Conservation (phyloP, 2,113 vertebrate genomes). For the Datnioides undecimradiatus region DNA sequence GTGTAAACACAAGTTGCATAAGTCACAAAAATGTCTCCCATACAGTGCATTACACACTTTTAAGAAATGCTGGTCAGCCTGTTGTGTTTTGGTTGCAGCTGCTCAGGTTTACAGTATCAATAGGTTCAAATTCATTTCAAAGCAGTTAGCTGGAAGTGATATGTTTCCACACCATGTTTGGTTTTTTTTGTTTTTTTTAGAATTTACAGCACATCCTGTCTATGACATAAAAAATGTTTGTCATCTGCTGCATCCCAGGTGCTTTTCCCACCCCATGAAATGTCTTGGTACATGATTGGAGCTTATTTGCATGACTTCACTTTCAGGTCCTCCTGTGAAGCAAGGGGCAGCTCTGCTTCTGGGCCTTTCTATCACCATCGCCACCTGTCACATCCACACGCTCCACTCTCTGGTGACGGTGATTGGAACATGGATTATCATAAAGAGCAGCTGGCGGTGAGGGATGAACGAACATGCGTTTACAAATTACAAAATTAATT, state of each 20-base stretch:
- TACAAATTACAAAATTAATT: neutral
- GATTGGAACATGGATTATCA: slow-evolving; percentile 90
- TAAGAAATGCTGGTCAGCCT: neutral
- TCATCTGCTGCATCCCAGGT: neutral
- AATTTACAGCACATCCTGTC: neutral
- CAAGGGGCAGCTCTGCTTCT: slow-evolving; percentile 85
- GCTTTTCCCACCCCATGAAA: neutral
- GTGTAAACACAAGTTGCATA: neutral
- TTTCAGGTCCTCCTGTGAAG: slow-evolving; percentile 87
- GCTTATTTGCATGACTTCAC: slow-evolving; percentile 3
- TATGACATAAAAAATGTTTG: neutral
- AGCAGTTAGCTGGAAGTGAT: neutral
- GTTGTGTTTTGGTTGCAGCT: neutral
- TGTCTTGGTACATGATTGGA: neutral
- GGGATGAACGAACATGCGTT: neutral
- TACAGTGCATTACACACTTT: neutral
- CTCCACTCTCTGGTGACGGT: slow-evolving; percentile 90
- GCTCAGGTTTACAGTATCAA: neutral
- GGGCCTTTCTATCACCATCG: slow-evolving; percentile 85
- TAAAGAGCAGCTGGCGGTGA: slow-evolving; percentile 88
- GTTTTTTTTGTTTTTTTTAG: neutral
- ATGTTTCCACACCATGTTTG: neutral
- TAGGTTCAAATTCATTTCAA: neutral
- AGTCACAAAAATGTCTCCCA: neutral
- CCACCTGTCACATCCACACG: slow-evolving; percentile 88